Percentiles rank a stretch among this genome's conserved stretches.
Conservation (phyloP, 2,113 vertebrate genomes). For the Condylura cristata region DNA sequence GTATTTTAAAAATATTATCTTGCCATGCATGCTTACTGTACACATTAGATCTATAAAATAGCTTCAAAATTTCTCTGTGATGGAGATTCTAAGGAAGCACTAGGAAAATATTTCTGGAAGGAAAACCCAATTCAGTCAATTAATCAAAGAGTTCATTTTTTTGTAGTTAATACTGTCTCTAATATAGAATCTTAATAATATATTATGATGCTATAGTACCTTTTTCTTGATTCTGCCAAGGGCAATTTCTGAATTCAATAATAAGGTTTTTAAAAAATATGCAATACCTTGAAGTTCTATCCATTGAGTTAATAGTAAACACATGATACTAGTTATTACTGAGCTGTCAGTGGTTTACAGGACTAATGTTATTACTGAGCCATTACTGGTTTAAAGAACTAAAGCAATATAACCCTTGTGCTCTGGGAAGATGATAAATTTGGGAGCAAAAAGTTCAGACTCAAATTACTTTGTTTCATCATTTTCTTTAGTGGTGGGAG, state of each 20-base stretch:
- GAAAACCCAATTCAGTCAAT: slow-evolving; percentile 32
- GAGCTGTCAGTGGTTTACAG: neutral
- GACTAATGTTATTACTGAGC: neutral
- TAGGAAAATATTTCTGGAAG: neutral
- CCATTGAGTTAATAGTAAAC: slow-evolving; percentile 34
- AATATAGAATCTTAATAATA: neutral
- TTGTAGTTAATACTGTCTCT: neutral
- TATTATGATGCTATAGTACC: neutral
- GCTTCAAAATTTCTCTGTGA: neutral
- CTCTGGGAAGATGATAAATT: slow-evolving; percentile 30
- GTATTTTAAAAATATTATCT: neutral
- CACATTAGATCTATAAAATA: neutral
- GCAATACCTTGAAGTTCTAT: neutral
- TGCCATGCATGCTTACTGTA: neutral
- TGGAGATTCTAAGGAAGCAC: neutral
- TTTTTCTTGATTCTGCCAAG: slow-evolving; percentile 39
- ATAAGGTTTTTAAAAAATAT: slow-evolving; percentile 21
- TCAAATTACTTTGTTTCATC: slow-evolving; percentile 43
- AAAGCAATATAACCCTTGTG: neutral
- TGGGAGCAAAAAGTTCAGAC: slow-evolving; percentile 41
- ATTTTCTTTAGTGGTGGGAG: slow-evolving; percentile 6
- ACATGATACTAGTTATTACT: slow-evolving; percentile 16
- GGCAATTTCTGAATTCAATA: slow-evolving; percentile 50
- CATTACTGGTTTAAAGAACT: slow-evolving; percentile 10
- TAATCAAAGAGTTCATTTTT: neutral